These are phyloP conservation scores for Philaethria dido DNA, from an alignment of 2,888 invertebrate genomes.

Conservation along the genomic window DNA sequence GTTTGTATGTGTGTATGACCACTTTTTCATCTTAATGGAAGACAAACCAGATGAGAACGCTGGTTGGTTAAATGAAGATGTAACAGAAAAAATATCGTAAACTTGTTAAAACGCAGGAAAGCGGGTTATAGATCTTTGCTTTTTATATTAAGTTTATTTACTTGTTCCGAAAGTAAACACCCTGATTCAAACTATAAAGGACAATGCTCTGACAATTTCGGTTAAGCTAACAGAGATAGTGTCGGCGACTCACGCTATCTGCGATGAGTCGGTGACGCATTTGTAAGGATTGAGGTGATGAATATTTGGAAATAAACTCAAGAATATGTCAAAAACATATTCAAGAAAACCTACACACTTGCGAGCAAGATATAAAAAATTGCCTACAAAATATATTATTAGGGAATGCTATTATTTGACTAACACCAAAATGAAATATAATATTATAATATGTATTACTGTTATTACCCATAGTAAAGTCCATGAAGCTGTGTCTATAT, in stretches of 20 bases:
- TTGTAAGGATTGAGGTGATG: constrained; percentile 35
- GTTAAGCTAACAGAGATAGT: constrained; percentile 63
- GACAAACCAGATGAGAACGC: too few relatives aligned
- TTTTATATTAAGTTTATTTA: constrained; percentile 20
- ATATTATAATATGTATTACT: too few relatives aligned
- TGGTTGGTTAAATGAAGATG: not conserved
- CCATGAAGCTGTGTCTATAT: too few relatives aligned
- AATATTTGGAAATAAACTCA: constrained; percentile 6
- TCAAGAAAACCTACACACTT: too few relatives aligned
- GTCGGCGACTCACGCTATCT: constrained; percentile 50
- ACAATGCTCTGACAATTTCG: constrained; percentile 67
- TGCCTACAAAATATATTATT: too few relatives aligned
- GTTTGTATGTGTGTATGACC: too few relatives aligned
- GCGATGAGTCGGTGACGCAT: constrained; percentile 40
- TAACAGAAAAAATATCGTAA: not conserved
- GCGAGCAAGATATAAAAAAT: too few relatives aligned
- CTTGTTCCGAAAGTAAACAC: constrained; percentile 18
- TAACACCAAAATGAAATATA: too few relatives aligned
- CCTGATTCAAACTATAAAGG: constrained; percentile 48
- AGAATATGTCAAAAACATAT: not conserved
- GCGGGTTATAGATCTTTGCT: constrained; percentile 8
- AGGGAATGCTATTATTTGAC: too few relatives aligned
- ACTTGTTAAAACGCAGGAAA: constrained; percentile 9
- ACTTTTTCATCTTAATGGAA: too few relatives aligned
- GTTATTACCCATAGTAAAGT: too few relatives aligned